Base-by-base conservation (phyloP, 1,140 invertebrate genomes). In the Hirudo medicinalis region DNA sequence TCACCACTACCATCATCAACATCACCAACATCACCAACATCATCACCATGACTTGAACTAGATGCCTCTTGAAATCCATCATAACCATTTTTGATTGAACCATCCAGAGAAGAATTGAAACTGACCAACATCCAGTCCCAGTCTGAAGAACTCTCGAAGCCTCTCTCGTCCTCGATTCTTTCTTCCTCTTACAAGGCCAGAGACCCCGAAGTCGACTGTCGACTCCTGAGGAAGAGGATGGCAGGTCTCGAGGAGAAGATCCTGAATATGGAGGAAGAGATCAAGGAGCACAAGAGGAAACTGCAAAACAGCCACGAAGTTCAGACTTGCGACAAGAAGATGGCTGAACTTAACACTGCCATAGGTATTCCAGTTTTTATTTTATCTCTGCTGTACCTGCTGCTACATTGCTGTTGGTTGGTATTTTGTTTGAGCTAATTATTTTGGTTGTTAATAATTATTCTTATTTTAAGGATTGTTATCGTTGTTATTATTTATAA, bases 161-260 rank as follows among this genome's bases (percentile, higher is more conserved):
- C 57, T 32, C 22, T 32, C 11, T 63, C 57, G 22, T 63, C 57
- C 22, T 25, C 22, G 1, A n/a, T 63, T 11, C 57, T 63, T 20
- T 25, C 29, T 1, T 63, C 57, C 1, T 63, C 57, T 11, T 63
- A 63, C 57, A 63, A 63, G 29, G 57, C 57, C 57, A 63, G 57
- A 11, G 57, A 63, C 29, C 57, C 57, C 8, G 57, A 63, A 32
- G 57, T 63, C 57, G 57, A 63, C 57, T 63, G 57, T 20, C 22
- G 57, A 63, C 57, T 63, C 11, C 57, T 63, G 11, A 22, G 57
- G 57, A 63, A 63, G 29, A 63, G 57, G 57, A 25, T 63, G 29
- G 57, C 57, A 9, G 57, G 57, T 4, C 29, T 63, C 22, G 57
- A 63, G 29, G 57, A 63, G 29, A 63, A 63, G 57, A 63, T 63